Percentiles rank a stretch among this genome's conserved stretches.
phyloP scores from a whole-genome alignment of 2,888 invertebrate species.

The Agrotis puta region DNA sequence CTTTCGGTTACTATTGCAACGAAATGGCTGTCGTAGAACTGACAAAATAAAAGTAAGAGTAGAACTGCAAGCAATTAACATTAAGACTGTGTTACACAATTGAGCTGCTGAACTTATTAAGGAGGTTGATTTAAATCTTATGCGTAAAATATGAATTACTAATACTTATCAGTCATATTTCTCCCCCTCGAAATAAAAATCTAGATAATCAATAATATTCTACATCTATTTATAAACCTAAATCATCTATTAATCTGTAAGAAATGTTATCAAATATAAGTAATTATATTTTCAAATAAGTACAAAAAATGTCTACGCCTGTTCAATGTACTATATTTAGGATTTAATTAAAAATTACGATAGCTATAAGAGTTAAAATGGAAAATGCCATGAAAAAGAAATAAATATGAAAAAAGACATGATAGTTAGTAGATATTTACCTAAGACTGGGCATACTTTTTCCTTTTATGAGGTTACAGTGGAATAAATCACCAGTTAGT shows the following conservation, averaged over 20 bases:
- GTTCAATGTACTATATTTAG: slow-evolving; percentile 34
- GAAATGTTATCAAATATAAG: slow-evolving; percentile 38
- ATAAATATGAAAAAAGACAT: slow-evolving; percentile 22
- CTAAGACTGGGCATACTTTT: slow-evolving; percentile 99
- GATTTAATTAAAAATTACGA: slow-evolving; percentile 36
- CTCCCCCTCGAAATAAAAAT: slow-evolving; percentile 41
- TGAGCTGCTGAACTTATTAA: background rate
- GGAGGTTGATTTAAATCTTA: background rate
- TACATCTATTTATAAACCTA: slow-evolving; percentile 59
- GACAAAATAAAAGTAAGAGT: background rate
- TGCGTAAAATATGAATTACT: slow-evolving; percentile 1
- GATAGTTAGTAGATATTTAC: slow-evolving; percentile 87
- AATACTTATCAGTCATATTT: slow-evolving; percentile 21
- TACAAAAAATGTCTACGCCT: slow-evolving; percentile 53
- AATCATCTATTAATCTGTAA: slow-evolving; percentile 47
- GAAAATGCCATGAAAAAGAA: slow-evolving; percentile 57
- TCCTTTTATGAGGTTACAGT: slow-evolving; percentile 95
- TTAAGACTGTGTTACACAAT: slow-evolving; percentile 1
- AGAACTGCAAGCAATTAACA: background rate
- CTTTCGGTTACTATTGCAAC: background rate
- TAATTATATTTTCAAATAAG: slow-evolving; percentile 34
- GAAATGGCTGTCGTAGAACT: background rate
- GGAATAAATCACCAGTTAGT: slow-evolving; percentile 87
- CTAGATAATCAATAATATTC: slow-evolving; percentile 43
- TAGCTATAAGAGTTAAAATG: slow-evolving; percentile 53